Percentiles rank a stretch among this genome's conserved stretches.
These are phyloP conservation scores for Agrenia bidenticulata DNA, from an alignment of 2,888 invertebrate species.

Conservation along the genomic window DNA sequence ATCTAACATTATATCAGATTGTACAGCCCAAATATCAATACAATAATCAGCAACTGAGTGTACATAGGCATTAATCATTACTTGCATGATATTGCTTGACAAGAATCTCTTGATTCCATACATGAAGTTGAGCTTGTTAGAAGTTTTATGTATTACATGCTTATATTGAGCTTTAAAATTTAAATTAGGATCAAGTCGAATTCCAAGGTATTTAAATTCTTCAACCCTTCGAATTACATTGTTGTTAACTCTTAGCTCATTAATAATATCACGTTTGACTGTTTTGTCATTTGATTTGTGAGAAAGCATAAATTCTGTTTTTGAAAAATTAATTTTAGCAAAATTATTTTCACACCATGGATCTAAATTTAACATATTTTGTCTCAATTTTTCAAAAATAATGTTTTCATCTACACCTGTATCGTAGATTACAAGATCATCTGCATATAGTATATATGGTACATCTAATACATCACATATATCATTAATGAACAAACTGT, in stretches of 20 bases:
- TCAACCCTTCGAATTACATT: not conserved
- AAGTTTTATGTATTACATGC: no score
- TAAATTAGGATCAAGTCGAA: not conserved
- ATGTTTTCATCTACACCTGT: not conserved
- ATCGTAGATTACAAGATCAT: conserved; percentile 18
- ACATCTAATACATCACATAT: conserved; percentile 19
- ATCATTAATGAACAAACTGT: conserved; percentile 31
- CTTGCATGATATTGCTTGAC: not conserved
- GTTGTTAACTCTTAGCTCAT: not conserved
- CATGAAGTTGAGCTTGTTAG: no score
- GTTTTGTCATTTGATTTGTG: not conserved
- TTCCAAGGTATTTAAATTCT: not conserved
- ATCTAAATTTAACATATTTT: not conserved
- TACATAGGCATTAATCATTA: not conserved
- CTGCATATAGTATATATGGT: conserved; percentile 11
- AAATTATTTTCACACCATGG: conserved; percentile 1
- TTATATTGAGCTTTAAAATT: not conserved
- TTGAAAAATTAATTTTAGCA: not conserved
- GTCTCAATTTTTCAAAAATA: not conserved
- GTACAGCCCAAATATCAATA: not conserved
- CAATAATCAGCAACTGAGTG: no score
- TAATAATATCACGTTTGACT: not conserved
- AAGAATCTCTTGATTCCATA: not conserved
- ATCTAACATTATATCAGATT: not conserved
- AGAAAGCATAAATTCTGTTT: conserved; percentile 10